A percentile compares a stretch with the other conserved stretches of the same genome.
Evolutionary conservation across 2,797 vertebrate genomes (phyloP).

Genomic region (Alcedo atthis): DNA sequence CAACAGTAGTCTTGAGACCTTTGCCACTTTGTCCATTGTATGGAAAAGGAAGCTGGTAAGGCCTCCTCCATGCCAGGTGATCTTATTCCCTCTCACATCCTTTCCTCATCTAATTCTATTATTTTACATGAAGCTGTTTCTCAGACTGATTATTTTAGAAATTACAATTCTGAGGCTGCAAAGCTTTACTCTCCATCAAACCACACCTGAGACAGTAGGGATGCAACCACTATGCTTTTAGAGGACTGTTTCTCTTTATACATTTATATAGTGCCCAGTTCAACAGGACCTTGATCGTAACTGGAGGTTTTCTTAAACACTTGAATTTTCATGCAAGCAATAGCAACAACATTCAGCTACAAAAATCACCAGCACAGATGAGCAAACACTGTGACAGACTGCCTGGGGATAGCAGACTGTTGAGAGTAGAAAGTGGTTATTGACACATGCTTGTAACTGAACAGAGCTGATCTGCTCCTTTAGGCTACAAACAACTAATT

Average conservation of each 20-base stretch:
- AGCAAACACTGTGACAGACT: background rate
- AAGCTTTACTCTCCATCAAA: background rate
- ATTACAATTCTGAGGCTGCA: background rate
- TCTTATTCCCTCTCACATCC: background rate
- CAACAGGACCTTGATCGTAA: background rate
- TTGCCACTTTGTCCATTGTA: background rate
- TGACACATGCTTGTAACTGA: constrained; percentile 15
- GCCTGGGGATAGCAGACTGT: constrained; percentile 9
- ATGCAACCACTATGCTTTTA: background rate
- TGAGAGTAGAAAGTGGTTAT: constrained; percentile 24
- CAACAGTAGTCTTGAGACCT: background rate
- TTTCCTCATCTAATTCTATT: background rate
- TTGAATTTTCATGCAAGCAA: background rate
- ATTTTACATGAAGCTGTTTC: background rate
- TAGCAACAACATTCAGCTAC: constrained; percentile 26
- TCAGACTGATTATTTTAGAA: constrained; percentile 32
- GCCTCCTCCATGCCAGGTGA: background rate
- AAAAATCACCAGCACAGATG: constrained; percentile 10
- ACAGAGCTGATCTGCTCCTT: background rate
- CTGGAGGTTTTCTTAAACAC: background rate
- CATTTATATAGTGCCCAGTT: background rate
- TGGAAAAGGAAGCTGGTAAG: background rate
- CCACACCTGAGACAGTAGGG: background rate
- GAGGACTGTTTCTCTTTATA: background rate
- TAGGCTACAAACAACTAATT: constrained; percentile 16